Percentiles rank a stretch among this genome's conserved stretches.
phyloP scores from a whole-genome alignment of 2,888 invertebrate genomes.

The Muscina levida region DNA sequence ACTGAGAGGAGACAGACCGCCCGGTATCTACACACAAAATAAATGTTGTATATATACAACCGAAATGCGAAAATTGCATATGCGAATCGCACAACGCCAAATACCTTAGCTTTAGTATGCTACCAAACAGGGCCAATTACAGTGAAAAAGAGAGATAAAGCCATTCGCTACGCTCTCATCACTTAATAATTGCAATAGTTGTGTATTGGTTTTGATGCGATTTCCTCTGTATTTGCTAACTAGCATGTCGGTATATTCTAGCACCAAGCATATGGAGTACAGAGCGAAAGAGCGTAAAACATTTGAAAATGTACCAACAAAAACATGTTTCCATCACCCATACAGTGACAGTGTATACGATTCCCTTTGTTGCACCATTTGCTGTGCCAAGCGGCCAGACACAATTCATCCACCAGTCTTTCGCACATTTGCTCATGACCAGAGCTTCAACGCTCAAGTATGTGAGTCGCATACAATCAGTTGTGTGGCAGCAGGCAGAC shows the following conservation, averaged over 20 bases:
- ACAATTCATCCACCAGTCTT: background rate
- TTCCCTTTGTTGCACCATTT: background rate
- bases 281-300: too few relatives aligned
- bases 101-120: too few relatives aligned
- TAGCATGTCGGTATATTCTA: too few relatives aligned
- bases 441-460: background rate
- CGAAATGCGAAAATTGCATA: conserved; percentile 36
- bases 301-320: too few relatives aligned
- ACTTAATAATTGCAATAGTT: background rate
- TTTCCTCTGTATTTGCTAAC: too few relatives aligned
- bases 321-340: too few relatives aligned
- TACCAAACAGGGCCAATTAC: too few relatives aligned
- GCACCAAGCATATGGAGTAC: too few relatives aligned
- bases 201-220: background rate
- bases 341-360: background rate
- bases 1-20: conserved; percentile 69
- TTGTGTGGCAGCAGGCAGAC: conserved; percentile 6
- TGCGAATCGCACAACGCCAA: conserved; percentile 41
- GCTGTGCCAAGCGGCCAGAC: background rate
- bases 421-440: background rate
- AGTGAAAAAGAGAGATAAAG: too few relatives aligned
- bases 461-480: background rate
- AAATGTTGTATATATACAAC: conserved; percentile 34
- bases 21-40: conserved; percentile 20
- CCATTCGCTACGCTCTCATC: too few relatives aligned